Evolutionary conservation across 1,140 invertebrate genomes (phyloP).

Genomic region (Myzus persicae): DNA sequence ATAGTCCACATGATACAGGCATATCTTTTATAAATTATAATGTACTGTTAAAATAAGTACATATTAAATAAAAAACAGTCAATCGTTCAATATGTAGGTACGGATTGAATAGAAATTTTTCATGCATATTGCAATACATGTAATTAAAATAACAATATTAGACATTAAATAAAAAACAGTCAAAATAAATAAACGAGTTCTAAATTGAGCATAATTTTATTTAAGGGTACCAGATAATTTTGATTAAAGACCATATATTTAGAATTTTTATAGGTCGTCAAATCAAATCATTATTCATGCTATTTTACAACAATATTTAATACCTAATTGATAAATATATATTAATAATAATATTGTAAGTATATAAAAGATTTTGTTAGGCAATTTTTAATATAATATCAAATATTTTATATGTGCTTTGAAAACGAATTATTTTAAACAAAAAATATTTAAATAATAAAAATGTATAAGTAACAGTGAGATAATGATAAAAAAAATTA

Average conservation of each 20-base stretch:
- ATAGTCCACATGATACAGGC: neutral
- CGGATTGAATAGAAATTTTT: no score
- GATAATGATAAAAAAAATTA: neutral
- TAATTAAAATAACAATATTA: no score
- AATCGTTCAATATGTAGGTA: no score
- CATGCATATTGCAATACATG: no score
- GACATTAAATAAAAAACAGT: no score
- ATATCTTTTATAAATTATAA: neutral
- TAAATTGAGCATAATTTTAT: neutral
- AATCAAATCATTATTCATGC: neutral
- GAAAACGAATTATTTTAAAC: neutral
- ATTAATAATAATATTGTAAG: neutral
- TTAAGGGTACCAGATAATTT: neutral
- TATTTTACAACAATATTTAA: neutral
- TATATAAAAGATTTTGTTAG: neutral
- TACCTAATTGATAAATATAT: neutral
- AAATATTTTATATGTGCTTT: no score
- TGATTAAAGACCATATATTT: neutral
- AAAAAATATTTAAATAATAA: neutral
- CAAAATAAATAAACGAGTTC: neutral
- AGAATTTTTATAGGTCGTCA: neutral
- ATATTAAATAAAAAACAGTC: no score
- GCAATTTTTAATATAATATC: neutral
- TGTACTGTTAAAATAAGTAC: neutral
- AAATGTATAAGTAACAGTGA: no score